phyloP scores from a whole-genome alignment of 35 echinoderm and acorn worm genomes.

The Apostichopus californicus region DNA sequence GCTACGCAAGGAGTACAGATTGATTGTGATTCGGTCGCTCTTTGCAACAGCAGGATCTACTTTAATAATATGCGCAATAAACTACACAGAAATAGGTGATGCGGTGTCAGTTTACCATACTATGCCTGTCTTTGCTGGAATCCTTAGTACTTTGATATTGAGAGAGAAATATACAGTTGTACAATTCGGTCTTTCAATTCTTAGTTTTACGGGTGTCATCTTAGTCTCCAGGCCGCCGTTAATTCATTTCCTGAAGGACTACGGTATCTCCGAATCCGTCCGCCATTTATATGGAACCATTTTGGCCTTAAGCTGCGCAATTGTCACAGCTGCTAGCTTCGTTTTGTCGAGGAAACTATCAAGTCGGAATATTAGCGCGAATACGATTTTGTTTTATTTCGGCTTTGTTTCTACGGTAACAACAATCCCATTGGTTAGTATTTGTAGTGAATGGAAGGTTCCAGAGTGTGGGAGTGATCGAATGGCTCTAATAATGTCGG shows the following conservation, averaged over 20 bases:
- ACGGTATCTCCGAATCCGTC: neutral
- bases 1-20: neutral
- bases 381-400: neutral
- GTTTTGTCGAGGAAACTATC: neutral
- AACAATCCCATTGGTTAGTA: too few species aligned
- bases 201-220: neutral
- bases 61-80: slow-evolving; percentile 19
- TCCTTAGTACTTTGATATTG: neutral
- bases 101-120: neutral
- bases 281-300: neutral
- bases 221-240: slow-evolving; percentile 6
- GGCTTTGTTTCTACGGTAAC: slow-evolving; percentile 24
- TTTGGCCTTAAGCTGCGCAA: slow-evolving; percentile 13
- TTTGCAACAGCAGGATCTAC: slow-evolving; percentile 7
- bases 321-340: slow-evolving; percentile 18
- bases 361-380: neutral
- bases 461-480: slow-evolving; percentile 31
- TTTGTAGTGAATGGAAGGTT: neutral
- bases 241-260: neutral
- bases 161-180: neutral
- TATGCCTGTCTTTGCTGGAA: slow-evolving; percentile 34
- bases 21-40: neutral
- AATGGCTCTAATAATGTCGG: neutral
- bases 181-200: neutral
- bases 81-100: slow-evolving; percentile 25